Base-by-base conservation (phyloP, 2,797 vertebrate genomes). In the Chloroceryle amazona region DNA sequence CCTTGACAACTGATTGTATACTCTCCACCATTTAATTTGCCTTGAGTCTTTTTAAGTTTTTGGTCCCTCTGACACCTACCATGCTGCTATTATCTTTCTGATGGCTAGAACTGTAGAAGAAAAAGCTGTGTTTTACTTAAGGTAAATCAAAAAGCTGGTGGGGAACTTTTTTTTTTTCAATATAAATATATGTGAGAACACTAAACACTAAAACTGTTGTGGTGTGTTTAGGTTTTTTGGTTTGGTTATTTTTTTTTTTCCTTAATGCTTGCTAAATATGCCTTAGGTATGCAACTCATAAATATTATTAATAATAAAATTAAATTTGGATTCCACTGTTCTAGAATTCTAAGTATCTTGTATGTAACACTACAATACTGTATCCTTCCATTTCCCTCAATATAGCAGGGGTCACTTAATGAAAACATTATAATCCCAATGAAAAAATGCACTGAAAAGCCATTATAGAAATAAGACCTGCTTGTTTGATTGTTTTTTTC, bases 391-490 rank as follows among this genome's bases (percentile, higher is more conserved):
- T 87, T 97, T 96, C 76, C 57, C 22, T 95, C 68, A 88, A 84
- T 95, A 84, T 94, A 96, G 84, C 42, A 82, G n/a, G 72, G 49
- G 41, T 92, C n/a, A 91, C 71, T 94, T 85, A 96, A 88, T 89
- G 55, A 92, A 96, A 81, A 61, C 80, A 80, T 79, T 96, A 94
- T 74, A 91, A 95, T 91, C n/a, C 21, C 51, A 60, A 61, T 71
- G 65, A 78, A 89, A 70, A 66, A 90, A 60, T 5, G n/a, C 20
- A 35, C 42, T 91, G 81, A 94, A 94, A 97, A 71, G 20, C 60
- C 63, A 90, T 96, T 95, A 79, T 88, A 81, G 73, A 92, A 97
- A 94, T 89, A 87, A 95, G 10, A 93, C 52, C 37, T 96, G 90
- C 71, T 92, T 96, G 26, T 29, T 51, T 28, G 13, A n/a, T 49